Percentiles rank a stretch among this genome's conserved stretches.
These are phyloP conservation scores for Hyposoter dolosus DNA, from an alignment of 2,888 invertebrate species.

Conservation along the genomic window DNA sequence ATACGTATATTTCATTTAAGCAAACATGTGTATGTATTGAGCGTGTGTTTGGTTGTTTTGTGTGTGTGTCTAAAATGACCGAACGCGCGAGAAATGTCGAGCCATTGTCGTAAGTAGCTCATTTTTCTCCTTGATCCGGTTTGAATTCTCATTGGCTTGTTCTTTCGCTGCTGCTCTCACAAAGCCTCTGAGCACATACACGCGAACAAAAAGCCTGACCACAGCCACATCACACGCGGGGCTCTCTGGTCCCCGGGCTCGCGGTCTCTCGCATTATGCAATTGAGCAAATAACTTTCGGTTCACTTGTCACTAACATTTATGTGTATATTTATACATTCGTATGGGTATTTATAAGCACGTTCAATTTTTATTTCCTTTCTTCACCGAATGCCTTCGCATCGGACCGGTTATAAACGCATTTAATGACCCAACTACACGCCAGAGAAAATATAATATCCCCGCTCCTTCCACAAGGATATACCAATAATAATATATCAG, in stretches of 20 bases:
- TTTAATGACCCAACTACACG: conserved; percentile 47
- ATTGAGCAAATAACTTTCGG: conserved; percentile 66
- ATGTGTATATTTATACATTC: neutral
- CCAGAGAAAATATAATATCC: conserved; percentile 33
- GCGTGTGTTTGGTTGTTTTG: neutral
- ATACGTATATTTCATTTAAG: neutral
- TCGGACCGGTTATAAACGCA: conserved; percentile 39
- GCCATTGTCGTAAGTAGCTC: conserved; percentile 62
- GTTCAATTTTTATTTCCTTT: conserved; percentile 28
- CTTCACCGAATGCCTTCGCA: conserved; percentile 13
- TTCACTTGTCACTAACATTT: conserved; percentile 58
- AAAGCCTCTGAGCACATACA: neutral
- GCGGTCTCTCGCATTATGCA: conserved; percentile 58
- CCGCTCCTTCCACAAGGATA: conserved; percentile 14
- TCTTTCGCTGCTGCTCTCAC: conserved; percentile 34
- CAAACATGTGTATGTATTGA: conserved; percentile 21
- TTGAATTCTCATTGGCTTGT: conserved; percentile 58
- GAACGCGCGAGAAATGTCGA: conserved; percentile 48
- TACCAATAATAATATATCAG: conserved; percentile 46
- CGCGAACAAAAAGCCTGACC: conserved; percentile 42
- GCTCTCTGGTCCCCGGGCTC: neutral
- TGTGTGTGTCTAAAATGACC: neutral
- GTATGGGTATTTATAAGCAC: conserved; percentile 2
- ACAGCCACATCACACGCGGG: conserved; percentile 44
- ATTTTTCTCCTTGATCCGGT: conserved; percentile 69